These are phyloP conservation scores for Latrodectus hesperus DNA, from an alignment of 2,888 invertebrate species.

Conservation along the genomic window DNA sequence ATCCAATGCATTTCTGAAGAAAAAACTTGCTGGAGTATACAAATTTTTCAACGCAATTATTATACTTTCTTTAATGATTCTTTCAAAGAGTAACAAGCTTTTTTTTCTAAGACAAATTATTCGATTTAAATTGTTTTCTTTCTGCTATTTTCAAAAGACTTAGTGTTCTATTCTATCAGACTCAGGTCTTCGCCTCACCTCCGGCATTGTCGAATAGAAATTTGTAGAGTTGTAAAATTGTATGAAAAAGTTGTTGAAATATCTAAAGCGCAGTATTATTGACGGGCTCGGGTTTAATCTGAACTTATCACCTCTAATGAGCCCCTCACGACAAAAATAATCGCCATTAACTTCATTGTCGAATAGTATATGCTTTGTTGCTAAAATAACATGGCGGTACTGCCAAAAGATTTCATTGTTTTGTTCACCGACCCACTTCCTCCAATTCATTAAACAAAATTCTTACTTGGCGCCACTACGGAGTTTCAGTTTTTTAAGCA, in stretches of 20 bases:
- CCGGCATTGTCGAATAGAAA: too few species aligned
- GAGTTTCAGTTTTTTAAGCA: slow-evolving; percentile 8
- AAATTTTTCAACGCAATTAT: too few species aligned
- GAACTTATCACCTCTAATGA: slow-evolving; percentile 23
- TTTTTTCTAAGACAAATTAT: too few species aligned
- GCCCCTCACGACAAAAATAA: slow-evolving; percentile 38
- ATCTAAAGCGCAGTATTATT: not conserved
- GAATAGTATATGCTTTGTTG: slow-evolving; percentile 16
- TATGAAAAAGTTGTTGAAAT: not conserved
- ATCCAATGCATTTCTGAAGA: too few species aligned
- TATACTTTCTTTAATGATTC: too few species aligned
- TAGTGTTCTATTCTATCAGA: too few species aligned
- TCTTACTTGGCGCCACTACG: slow-evolving; percentile 32
- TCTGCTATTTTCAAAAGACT: too few species aligned
- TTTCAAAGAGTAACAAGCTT: too few species aligned
- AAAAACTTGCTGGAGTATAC: too few species aligned
- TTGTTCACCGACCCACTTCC: slow-evolving; percentile 48
- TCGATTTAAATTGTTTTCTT: too few species aligned
- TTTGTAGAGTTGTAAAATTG: too few species aligned
- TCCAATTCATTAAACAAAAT: slow-evolving; percentile 53
- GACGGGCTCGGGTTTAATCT: not conserved
- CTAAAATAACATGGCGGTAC: slow-evolving; percentile 44
- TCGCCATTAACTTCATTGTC: slow-evolving; percentile 36
- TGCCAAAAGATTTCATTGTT: slow-evolving; percentile 55
- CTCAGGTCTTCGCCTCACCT: too few species aligned